Conservation (phyloP, 2,113 vertebrate species). For the Sisor rabdophorus region DNA sequence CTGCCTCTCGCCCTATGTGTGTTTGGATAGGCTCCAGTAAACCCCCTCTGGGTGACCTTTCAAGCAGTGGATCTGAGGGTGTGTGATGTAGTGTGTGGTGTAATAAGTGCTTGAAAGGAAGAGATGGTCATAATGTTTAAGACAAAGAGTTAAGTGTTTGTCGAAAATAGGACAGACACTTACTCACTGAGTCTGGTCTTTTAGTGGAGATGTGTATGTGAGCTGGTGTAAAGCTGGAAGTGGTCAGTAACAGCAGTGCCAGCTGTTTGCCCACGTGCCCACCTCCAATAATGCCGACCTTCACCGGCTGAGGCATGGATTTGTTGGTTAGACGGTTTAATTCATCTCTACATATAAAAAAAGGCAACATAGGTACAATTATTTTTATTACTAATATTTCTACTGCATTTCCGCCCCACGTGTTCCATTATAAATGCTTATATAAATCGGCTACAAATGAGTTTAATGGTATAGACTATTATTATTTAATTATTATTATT, state of each 20-base stretch:
- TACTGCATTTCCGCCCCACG: too few relatives aligned
- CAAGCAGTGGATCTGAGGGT: too few relatives aligned
- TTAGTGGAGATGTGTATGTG: slow-evolving; percentile 68
- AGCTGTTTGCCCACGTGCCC: slow-evolving; percentile 73
- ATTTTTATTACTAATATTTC: not conserved
- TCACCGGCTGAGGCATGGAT: slow-evolving; percentile 30
- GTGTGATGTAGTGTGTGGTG: too few relatives aligned
- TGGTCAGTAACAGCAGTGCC: slow-evolving; percentile 50
- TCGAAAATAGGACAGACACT: not conserved
- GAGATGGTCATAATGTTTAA: not conserved
- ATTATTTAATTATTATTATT: too few relatives aligned
- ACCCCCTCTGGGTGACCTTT: too few relatives aligned
- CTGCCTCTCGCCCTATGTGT: too few relatives aligned
- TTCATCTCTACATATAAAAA: slow-evolving; percentile 22
- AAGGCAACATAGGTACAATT: not conserved
- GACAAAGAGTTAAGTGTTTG: not conserved
- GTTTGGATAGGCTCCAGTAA: too few relatives aligned
- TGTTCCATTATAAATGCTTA: too few relatives aligned
- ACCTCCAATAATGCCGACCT: slow-evolving; percentile 69
- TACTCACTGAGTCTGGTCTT: slow-evolving; percentile 62
- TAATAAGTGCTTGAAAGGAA: too few relatives aligned
- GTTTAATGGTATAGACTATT: too few relatives aligned
- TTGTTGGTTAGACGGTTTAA: not conserved
- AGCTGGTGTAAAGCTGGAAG: slow-evolving; percentile 51
- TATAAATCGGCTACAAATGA: too few relatives aligned